Percentiles rank a stretch among this genome's conserved stretches.
These are phyloP conservation scores for Caranx ignobilis DNA, from an alignment of 2,113 vertebrate species.

Conservation along the genomic window DNA sequence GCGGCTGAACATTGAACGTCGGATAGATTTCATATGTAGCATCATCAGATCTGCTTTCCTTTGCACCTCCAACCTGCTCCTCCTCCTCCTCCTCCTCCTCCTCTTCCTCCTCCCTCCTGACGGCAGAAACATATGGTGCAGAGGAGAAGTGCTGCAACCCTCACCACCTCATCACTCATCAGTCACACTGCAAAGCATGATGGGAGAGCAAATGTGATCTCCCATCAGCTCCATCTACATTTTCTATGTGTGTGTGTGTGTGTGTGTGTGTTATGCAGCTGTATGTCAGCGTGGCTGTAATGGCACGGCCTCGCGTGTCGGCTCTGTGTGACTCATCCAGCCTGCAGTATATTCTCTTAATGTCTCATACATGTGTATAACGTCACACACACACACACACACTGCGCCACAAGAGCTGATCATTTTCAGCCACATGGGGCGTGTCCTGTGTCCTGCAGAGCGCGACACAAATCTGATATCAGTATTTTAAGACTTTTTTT, in stretches of 20 bases:
- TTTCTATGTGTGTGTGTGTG: background rate
- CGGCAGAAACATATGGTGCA: conserved; percentile 52
- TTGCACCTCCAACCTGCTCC: background rate
- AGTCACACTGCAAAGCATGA: conserved; percentile 69
- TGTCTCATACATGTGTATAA: conserved; percentile 2
- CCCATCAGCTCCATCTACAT: conserved; percentile 45
- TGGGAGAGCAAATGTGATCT: conserved; percentile 63
- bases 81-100: no score
- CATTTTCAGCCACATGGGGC: background rate
- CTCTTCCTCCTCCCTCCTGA: background rate
- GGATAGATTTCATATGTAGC: no score
- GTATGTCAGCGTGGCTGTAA: conserved; percentile 32
- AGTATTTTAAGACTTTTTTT: no score
- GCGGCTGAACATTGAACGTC: no score
- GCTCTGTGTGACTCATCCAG: conserved; percentile 55
- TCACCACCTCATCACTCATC: conserved; percentile 57
- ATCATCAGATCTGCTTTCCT: background rate
- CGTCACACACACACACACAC: conserved; percentile 21
- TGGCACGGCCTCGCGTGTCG: conserved; percentile 42
- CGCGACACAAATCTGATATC: background rate
- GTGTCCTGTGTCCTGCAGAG: conserved; percentile 2
- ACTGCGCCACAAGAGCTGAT: conserved; percentile 34
- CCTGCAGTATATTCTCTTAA: conserved; percentile 25
- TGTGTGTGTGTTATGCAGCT: conserved; percentile 10
- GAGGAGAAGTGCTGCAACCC: conserved; percentile 45